Percentiles rank a stretch among this genome's conserved stretches.
phyloP scores from a whole-genome alignment of 2,888 invertebrate species.

The Macrosiphum euphorbiae region DNA sequence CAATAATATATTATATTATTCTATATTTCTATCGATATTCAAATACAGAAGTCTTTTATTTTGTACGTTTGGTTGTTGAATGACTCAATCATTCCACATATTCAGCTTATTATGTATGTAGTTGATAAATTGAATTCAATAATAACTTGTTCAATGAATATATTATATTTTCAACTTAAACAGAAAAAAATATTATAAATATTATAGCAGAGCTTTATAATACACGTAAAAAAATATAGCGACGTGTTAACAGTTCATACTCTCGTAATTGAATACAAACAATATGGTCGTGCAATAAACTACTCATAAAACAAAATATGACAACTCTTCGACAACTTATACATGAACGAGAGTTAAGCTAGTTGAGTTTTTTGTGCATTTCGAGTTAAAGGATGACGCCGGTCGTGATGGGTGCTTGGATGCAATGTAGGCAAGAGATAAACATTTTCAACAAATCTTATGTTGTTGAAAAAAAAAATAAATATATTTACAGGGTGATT shows the following conservation, averaged over 20 bases:
- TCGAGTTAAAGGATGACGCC: not conserved
- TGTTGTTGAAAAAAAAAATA: not conserved
- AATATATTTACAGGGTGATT: not conserved
- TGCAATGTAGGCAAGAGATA: not conserved
- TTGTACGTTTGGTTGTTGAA: no score
- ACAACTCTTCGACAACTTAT: not conserved
- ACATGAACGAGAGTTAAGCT: not conserved
- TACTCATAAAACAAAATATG: not conserved
- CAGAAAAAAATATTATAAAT: no score
- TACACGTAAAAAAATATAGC: not conserved
- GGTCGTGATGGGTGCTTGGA: not conserved
- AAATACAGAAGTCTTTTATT: no score
- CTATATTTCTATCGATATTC: no score
- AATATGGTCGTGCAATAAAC: not conserved
- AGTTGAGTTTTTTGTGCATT: not conserved
- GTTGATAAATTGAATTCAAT: no score
- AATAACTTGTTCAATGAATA: no score
- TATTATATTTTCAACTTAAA: no score
- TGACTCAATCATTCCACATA: no score
- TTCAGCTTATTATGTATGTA: no score
- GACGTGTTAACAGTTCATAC: not conserved
- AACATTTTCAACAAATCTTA: not conserved
- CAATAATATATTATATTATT: no score
- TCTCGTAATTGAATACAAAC: not conserved
- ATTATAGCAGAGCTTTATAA: not conserved